These are phyloP conservation scores for Parapsyche elsis DNA, from an alignment of 1,140 invertebrate genomes.

Conservation along the genomic window DNA sequence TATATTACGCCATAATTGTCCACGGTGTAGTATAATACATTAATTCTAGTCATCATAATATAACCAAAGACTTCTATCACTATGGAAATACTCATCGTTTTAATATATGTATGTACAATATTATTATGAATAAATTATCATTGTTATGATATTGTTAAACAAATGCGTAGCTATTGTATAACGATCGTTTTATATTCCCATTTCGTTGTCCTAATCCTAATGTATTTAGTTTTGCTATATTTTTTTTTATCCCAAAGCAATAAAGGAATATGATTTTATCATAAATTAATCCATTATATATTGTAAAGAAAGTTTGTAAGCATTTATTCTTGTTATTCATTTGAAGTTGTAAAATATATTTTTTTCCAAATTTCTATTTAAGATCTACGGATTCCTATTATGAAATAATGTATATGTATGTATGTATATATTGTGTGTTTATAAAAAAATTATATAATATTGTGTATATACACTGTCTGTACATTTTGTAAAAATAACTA, in stretches of 20 bases:
- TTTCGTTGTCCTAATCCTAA: background rate
- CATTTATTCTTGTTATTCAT: conserved; percentile 19
- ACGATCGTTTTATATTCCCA: too few species aligned
- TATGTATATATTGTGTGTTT: conserved; percentile 4
- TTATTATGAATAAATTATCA: background rate
- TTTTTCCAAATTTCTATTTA: background rate
- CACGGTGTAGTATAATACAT: conserved; percentile 31
- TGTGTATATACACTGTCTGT: conserved; percentile 3
- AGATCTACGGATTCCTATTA: conserved; percentile 8
- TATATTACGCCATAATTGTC: conserved; percentile 38
- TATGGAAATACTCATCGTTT: background rate
- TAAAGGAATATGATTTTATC: background rate
- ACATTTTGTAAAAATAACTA: conserved; percentile 6
- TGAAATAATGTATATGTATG: background rate
- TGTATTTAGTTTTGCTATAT: background rate
- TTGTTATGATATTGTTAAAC: conserved; percentile 20
- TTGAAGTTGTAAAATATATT: background rate
- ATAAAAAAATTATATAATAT: background rate
- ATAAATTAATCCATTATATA: background rate
- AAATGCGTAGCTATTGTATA: background rate
- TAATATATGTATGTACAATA: background rate
- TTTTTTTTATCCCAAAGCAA: background rate
- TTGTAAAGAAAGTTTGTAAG: background rate
- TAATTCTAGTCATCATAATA: conserved; percentile 27
- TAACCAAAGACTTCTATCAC: conserved; percentile 25